Percentiles rank a stretch among this genome's conserved stretches.
Conservation (phyloP, 2,888 invertebrate genomes). For the Mantis religiosa region DNA sequence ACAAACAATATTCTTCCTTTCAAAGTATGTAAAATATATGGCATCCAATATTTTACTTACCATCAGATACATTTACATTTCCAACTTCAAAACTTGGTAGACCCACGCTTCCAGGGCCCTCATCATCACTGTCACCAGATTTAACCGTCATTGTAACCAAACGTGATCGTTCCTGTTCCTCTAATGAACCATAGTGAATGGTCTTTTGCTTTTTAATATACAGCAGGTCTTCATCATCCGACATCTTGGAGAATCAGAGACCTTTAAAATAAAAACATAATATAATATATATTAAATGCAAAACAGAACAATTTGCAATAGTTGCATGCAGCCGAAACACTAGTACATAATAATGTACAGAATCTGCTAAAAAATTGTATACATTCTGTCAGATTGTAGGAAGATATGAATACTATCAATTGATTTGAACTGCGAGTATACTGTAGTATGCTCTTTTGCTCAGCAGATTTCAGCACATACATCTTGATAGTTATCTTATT, state of each 20-base stretch:
- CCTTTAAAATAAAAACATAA: not conserved
- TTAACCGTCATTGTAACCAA: constrained; percentile 57
- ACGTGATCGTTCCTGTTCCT: constrained; percentile 74
- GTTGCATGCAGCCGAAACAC: no score
- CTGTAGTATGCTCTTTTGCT: no score
- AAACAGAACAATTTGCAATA: not conserved
- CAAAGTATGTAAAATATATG: no score
- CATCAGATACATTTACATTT: constrained; percentile 64
- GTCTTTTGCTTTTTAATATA: constrained; percentile 71
- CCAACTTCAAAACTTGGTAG: constrained; percentile 54
- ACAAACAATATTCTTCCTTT: no score
- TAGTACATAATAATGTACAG: no score
- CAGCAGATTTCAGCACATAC: no score
- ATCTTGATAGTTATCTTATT: no score
- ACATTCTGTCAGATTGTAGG: no score
- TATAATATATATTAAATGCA: not conserved
- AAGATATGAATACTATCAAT: no score
- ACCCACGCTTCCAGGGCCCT: constrained; percentile 32
- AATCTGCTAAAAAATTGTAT: no score
- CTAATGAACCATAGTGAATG: constrained; percentile 86
- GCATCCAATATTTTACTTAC: constrained; percentile 41
- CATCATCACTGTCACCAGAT: constrained; percentile 46
- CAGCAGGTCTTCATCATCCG: constrained; percentile 76
- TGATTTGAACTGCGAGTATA: no score
- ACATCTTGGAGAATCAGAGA: constrained; percentile 51